phyloP scores from a whole-genome alignment of 2,888 invertebrate genomes.

The Dorcus hopei region DNA sequence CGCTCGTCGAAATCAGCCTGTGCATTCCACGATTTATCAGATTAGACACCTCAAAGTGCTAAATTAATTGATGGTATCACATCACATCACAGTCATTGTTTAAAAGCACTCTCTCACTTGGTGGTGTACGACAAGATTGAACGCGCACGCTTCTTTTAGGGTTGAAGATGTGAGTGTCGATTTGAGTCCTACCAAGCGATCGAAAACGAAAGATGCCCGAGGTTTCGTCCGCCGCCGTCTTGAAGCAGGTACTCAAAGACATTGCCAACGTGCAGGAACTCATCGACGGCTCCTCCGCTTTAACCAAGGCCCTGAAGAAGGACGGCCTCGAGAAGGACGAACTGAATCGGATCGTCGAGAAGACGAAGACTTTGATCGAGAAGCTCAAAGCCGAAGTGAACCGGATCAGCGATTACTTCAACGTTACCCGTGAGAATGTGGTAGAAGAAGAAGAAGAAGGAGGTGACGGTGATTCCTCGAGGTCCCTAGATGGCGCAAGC shows the following conservation, averaged over 20 bases:
- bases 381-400: conserved; percentile 18
- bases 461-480: not conserved
- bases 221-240: conserved; percentile 6
- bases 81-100: too few species aligned
- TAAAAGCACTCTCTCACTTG: too few species aligned
- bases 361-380: conserved; percentile 25
- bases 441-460: not conserved
- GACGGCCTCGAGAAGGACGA: conserved; percentile 15
- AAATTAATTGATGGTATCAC: too few species aligned
- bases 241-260: conserved; percentile 21
- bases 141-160: too few species aligned
- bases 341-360: conserved; percentile 17
- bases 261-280: conserved; percentile 21
- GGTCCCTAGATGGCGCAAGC: not conserved
- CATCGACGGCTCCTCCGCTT: conserved; percentile 17
- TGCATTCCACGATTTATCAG: too few species aligned
- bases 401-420: conserved; percentile 23
- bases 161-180: too few species aligned
- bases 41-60: too few species aligned
- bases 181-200: too few species aligned
- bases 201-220: conserved; percentile 12
- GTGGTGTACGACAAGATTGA: too few species aligned
- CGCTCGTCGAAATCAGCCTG: too few species aligned
- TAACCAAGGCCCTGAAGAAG: conserved; percentile 14
- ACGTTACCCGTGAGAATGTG: conserved; percentile 15